Conservation (phyloP, 1,140 invertebrate genomes). For the Antheraea mylitta region DNA sequence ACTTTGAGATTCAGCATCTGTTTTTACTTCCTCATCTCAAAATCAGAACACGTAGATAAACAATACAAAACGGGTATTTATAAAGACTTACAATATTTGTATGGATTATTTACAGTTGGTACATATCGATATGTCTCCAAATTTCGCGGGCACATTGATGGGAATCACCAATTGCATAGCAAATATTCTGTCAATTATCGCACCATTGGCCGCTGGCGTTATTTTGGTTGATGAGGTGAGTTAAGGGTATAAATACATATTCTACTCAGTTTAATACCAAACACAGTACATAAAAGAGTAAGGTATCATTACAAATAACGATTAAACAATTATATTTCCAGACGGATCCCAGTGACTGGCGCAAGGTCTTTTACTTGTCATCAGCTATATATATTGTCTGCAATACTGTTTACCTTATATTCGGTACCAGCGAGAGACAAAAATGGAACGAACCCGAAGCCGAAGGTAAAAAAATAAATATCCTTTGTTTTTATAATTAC, state of each 20-base stretch:
- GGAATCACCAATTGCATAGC: constrained; percentile 86
- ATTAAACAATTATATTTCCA: constrained; percentile 20
- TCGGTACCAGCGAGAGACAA: constrained; percentile 78
- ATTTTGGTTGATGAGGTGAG: constrained; percentile 47
- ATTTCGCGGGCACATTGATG: constrained; percentile 85
- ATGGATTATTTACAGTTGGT: constrained; percentile 75
- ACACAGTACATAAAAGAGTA: too few species aligned
- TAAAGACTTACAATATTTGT: neutral
- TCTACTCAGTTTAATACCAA: too few species aligned
- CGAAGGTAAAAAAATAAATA: neutral
- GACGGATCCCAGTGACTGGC: constrained; percentile 79
- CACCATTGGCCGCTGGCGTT: constrained; percentile 45
- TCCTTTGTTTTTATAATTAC: too few species aligned
- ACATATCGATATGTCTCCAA: constrained; percentile 87
- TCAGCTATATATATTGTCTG: constrained; percentile 80
- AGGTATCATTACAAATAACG: too few species aligned
- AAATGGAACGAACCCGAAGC: constrained; percentile 73
- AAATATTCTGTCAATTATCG: constrained; percentile 78
- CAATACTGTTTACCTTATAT: constrained; percentile 80
- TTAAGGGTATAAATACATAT: neutral
- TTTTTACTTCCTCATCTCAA: too few species aligned
- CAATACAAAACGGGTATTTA: too few species aligned
- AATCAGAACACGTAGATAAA: too few species aligned
- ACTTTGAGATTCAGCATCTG: too few species aligned
- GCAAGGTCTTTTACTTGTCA: constrained; percentile 83